Percentiles rank a stretch among this genome's conserved stretches.
Evolutionary conservation across 1,140 invertebrate genomes (phyloP).

Genomic region (Eurosta solidaginis): DNA sequence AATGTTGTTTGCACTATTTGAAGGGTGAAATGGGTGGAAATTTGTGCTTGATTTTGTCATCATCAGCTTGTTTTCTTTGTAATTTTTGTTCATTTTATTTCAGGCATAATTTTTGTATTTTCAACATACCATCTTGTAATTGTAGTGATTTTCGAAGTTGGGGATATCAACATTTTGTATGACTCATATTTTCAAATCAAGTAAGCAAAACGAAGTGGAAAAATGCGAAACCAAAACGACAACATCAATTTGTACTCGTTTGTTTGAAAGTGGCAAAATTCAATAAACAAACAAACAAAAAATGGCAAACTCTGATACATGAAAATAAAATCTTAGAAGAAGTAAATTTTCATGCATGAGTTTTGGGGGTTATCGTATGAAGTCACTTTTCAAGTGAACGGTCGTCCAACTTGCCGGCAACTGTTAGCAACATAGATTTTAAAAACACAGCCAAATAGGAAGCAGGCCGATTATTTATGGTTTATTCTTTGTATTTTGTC

Average conservation of each 20-base stretch:
- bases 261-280: not conserved
- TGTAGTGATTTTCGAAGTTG: slow-evolving; percentile 23
- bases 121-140: too few relatives aligned
- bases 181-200: not conserved
- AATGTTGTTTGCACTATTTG: not conserved
- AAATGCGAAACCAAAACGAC: slow-evolving; percentile 1
- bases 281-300: not conserved
- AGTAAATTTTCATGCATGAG: not conserved
- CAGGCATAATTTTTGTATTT: not conserved
- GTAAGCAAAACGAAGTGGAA: not conserved
- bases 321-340: not conserved
- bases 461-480: not conserved
- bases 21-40: not conserved
- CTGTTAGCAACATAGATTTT: not conserved
- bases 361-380: not conserved
- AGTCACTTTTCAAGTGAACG: not conserved
- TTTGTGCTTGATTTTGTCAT: slow-evolving; percentile 23
- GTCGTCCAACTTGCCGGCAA: not conserved
- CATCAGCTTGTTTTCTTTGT: not conserved
- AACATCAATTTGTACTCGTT: not conserved
- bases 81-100: not conserved
- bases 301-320: not conserved
- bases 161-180: not conserved
- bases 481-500: not conserved
- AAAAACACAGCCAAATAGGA: not conserved